A percentile compares a stretch with the other conserved stretches of the same genome.
These are phyloP conservation scores for Echeneis naucrates DNA, from an alignment of 2,797 vertebrate genomes.

Conservation along the genomic window DNA sequence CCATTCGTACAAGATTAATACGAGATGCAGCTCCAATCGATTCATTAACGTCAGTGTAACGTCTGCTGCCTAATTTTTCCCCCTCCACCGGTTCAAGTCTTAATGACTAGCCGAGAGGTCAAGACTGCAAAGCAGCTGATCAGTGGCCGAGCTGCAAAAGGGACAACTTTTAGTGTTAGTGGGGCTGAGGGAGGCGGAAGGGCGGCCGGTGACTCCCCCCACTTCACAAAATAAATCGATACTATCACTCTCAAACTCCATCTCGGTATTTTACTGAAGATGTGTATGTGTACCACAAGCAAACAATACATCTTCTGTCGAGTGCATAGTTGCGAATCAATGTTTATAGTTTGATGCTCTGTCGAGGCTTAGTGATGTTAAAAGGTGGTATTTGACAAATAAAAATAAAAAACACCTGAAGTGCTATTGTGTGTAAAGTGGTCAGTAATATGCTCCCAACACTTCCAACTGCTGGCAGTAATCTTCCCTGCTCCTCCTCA, in stretches of 20 bases:
- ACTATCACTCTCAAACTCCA: conserved; percentile 53
- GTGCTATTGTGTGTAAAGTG: conserved; percentile 35
- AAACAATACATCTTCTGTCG: conserved; percentile 58
- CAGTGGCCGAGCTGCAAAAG: conserved; percentile 47
- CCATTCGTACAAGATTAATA: conserved; percentile 5
- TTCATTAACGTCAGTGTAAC: conserved; percentile 20
- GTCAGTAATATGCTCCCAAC: conserved; percentile 37
- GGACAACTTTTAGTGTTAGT: conserved; percentile 61
- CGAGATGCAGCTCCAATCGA: background rate
- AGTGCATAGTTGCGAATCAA: conserved; percentile 41
- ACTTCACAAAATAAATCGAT: conserved; percentile 69
- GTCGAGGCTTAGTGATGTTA: conserved; percentile 17
- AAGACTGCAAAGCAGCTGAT: conserved; percentile 31
- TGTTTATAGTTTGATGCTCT: conserved; percentile 23
- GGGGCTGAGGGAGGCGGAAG: conserved; percentile 25
- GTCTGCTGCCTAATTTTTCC: conserved; percentile 3
- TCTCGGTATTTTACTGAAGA: conserved; percentile 39
- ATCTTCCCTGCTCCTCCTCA: conserved; percentile 28
- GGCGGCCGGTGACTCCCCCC: conserved; percentile 38
- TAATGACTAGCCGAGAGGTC: conserved; percentile 37
- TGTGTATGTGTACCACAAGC: conserved; percentile 47
- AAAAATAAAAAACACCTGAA: background rate
- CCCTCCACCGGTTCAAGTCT: conserved; percentile 16
- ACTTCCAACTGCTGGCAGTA: conserved; percentile 29
- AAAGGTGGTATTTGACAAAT: conserved; percentile 26